A percentile compares a stretch with the other conserved stretches of the same genome.
Conservation (phyloP, 1,140 invertebrate genomes). For the Globodera rostochiensis region DNA sequence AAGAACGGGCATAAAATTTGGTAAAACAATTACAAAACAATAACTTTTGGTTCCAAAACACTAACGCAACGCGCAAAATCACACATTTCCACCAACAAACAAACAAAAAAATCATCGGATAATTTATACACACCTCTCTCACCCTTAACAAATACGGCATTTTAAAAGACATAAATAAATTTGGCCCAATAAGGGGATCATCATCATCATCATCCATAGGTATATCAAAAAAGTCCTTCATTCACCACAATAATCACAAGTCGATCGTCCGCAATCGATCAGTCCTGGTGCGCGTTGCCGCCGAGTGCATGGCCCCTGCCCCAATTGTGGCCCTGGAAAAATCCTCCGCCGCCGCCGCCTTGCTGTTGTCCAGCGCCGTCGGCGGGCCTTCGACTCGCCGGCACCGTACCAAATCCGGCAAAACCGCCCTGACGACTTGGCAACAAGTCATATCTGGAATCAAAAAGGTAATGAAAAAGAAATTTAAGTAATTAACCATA, state of each 20-base stretch:
- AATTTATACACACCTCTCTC: not conserved
- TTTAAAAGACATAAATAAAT: no score
- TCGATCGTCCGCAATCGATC: not conserved
- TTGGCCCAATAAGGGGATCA: not conserved
- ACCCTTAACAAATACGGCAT: no score
- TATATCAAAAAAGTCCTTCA: not conserved
- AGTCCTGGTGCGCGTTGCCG: slow-evolving; percentile 38
- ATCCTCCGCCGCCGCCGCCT: slow-evolving; percentile 18
- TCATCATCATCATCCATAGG: not conserved
- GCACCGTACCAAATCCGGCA: slow-evolving; percentile 53
- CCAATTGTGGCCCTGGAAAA: slow-evolving; percentile 42
- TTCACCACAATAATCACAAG: no score
- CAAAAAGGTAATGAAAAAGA: not conserved
- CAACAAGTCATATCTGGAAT: slow-evolving; percentile 50
- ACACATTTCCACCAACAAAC: no score
- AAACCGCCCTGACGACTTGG: slow-evolving; percentile 53
- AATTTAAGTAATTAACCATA: not conserved
- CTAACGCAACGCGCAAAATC: not conserved
- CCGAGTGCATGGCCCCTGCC: slow-evolving; percentile 52
- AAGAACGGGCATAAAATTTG: not conserved
- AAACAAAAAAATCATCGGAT: not conserved
- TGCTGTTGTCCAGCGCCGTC: not conserved
- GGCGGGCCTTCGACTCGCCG: slow-evolving; percentile 40
- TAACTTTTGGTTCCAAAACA: not conserved
- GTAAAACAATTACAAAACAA: not conserved